Evolutionary conservation across 1,140 invertebrate species (phyloP), one percentile per base, ranked within the genome.

Genomic region (Arctopsyche grandis): DNA sequence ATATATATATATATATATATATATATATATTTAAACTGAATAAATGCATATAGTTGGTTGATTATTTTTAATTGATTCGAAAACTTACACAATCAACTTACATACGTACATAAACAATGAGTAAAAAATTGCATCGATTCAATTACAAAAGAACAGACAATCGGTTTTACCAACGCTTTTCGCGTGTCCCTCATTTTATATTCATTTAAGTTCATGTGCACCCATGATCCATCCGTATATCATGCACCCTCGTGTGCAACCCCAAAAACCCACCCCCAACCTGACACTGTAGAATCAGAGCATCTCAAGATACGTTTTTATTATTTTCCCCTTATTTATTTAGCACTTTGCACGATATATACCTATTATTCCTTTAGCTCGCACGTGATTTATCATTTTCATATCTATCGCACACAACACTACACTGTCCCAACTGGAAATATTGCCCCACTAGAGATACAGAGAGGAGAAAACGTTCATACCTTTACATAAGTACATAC

Each of bases 131-230:
- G 12, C 9, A 21, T 14, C 71, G 38, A 60, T 75, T 26, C 43
- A 75, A 26, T 56, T 75, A 44, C 10, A 66, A 66, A 19, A 22
- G 60, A 12, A 3, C 24, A 66, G 24, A 38, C 19, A 66, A 19
- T 66, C 3, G 3, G 24, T 21, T 22, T 66, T 70, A 5, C 14
- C 29, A 38, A 7, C 7, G 7, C 29, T 1, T 38, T 38, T 38
- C 29, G 3, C 7, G 38, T 12, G 38, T 71, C 21, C 9, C 74
- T 60, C 52, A 60, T 76, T 76, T 76, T 10, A 58, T 76, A 76
- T 76, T 76, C 74, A 76, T 76, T 76, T 76, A 22, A 76, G n/a
- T 63, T 63, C 74, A 63, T 44, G 74, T 76, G 74, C 74, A 76
- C 10, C 74, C 52, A 58, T 63, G 74, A 24, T 24, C 19, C 46